Base-by-base conservation (phyloP, 2,113 vertebrate species). In the Mystacornis crossleyi region DNA sequence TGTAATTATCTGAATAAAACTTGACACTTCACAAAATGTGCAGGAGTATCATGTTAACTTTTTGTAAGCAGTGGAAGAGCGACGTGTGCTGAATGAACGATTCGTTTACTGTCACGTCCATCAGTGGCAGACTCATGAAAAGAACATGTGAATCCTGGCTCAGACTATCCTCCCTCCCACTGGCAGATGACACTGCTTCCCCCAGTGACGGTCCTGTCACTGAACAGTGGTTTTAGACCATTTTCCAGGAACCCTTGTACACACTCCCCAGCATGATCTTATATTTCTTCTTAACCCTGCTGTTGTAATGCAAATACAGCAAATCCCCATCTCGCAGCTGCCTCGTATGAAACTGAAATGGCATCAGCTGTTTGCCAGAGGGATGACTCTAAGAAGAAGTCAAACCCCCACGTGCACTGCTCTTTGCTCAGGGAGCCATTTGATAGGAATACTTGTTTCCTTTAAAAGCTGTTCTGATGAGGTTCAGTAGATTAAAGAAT, bases 11-110 rank as follows among this genome's bases (percentile, higher is more conserved):
- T 62, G 82, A 86, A 77, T 53, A 83, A 90, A 90, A 85, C 64
- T 15, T 60, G n/a, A 45, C 66, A 51, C 58, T 87, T 95, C 40
- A 94, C 38, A 73, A 73, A 82, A 89, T 1, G 10, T 47, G 50
- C 77, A 81, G 70, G 61, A 90, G 42, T 19, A 81, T 45, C 19
- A 45, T 12, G 55, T 67, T 47, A 64, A 26, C 51, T 66, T 91
- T 77, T 40, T 73, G 2, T 47, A 77, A 62, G 75, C 3, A 26
- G 48, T 38, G 17, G 54, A 73, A 83, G 45, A 93, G 23, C 2
- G 8, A 40, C 0, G 0, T 10, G 42, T 19, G 43, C 42, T 1
- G 2, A 73, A 47, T 0, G 1, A 88, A 36, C 8, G 4, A 20
- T 51, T 90, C 24, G 47, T 73, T 92, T 81, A 51, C 80, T 2